phyloP scores from a whole-genome alignment of 2,113 vertebrate species.

The Cygnus buccinator region DNA sequence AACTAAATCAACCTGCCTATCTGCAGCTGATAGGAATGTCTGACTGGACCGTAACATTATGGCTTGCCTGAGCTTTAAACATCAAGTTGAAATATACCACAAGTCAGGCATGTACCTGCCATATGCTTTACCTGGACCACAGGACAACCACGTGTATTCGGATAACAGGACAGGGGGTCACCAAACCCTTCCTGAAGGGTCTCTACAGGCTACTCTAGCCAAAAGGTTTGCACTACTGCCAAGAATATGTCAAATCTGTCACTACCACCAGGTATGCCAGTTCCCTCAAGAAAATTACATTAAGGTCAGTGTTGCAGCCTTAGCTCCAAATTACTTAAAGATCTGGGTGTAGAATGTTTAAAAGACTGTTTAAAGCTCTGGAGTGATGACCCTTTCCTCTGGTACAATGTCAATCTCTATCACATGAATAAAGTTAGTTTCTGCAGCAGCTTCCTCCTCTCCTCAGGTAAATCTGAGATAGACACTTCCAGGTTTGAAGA shows the following conservation, averaged over 20 bases:
- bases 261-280: background rate
- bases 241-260: background rate
- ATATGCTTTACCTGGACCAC: background rate
- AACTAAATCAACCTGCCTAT: background rate
- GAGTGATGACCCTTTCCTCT: constrained; percentile 26
- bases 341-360: constrained; percentile 7
- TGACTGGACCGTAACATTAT: background rate
- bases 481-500: background rate
- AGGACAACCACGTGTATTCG: background rate
- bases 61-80: background rate
- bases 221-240: background rate
- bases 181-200: background rate
- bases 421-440: background rate
- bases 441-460: background rate
- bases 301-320: background rate
- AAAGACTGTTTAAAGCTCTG: constrained; percentile 36
- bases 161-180: background rate
- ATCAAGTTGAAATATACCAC: background rate
- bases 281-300: constrained; percentile 25
- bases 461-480: background rate
- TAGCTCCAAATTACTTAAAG: background rate
- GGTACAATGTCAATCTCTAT: background rate
- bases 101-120: background rate
- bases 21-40: background rate
- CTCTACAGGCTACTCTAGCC: background rate